phyloP scores from a whole-genome alignment of 2,888 invertebrate genomes.

The Rotaria sp. region DNA sequence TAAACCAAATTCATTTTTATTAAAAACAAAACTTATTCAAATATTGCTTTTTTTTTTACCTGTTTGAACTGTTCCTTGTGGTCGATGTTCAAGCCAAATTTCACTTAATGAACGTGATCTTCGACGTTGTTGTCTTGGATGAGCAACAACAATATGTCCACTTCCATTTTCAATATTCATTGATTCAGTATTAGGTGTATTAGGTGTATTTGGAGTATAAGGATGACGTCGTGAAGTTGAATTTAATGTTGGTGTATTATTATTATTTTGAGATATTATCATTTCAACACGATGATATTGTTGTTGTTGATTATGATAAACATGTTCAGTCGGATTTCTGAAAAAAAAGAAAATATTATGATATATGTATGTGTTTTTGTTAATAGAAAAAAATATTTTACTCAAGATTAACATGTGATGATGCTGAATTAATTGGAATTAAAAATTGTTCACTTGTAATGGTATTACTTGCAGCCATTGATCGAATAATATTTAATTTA shows the following conservation, averaged over 20 bases:
- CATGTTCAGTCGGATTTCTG: not conserved
- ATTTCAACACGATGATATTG: conserved; percentile 16
- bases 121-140: conserved; percentile 64
- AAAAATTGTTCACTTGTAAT: not conserved
- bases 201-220: not conserved
- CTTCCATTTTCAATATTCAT: not conserved
- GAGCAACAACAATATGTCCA: conserved; percentile 58
- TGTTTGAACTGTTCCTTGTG: conserved; percentile 56
- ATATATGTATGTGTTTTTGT: not conserved
- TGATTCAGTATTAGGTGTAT: not conserved
- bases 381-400: too few relatives aligned
- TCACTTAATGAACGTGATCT: conserved; percentile 72
- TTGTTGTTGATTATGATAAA: not conserved
- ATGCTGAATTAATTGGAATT: not conserved
- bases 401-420: not conserved
- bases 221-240: not conserved
- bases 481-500: not conserved
- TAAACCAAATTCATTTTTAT: not conserved
- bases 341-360: too few relatives aligned
- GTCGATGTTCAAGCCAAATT: conserved; percentile 80
- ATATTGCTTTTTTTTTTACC: not conserved
- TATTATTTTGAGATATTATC: not conserved
- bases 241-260: not conserved
- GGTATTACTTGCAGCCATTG: not conserved
- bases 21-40: not conserved